Evolutionary conservation across 1,140 invertebrate species (phyloP).

Genomic region (Galleria mellonella): DNA sequence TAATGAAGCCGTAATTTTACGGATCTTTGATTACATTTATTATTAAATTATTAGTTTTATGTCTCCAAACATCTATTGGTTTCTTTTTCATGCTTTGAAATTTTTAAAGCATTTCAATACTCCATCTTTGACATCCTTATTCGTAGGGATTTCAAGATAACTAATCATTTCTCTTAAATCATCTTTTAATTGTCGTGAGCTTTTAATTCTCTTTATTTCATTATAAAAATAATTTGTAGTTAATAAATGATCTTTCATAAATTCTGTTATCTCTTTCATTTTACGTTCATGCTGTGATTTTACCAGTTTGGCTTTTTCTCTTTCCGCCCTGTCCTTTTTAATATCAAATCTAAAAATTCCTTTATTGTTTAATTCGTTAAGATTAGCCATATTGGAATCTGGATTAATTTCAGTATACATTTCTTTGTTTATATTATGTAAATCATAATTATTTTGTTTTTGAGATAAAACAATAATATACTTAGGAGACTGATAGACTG

Average conservation of each 20-base stretch:
- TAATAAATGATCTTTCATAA: conserved; percentile 18
- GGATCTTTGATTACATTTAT: conserved; percentile 32
- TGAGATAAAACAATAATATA: too few species aligned
- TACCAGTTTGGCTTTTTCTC: neutral
- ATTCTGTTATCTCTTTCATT: conserved; percentile 20
- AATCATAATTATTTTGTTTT: too few species aligned
- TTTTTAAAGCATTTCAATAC: conserved; percentile 16
- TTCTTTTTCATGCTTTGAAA: conserved; percentile 1
- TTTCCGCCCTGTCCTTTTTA: neutral
- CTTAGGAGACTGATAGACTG: too few species aligned
- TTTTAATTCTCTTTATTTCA: conserved; percentile 26
- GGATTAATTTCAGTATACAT: too few species aligned
- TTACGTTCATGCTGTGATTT: conserved; percentile 15
- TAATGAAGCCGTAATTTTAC: conserved; percentile 11
- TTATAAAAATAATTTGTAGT: conserved; percentile 26
- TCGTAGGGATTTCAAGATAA: conserved; percentile 19
- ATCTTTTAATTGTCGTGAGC: conserved; percentile 13
- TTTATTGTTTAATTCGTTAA: too few species aligned
- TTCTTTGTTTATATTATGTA: too few species aligned
- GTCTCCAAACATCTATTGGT: conserved; percentile 8
- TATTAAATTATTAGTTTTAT: conserved; percentile 22
- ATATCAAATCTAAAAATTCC: too few species aligned
- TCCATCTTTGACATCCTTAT: conserved; percentile 8
- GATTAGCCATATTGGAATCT: too few species aligned
- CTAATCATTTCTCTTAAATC: conserved; percentile 25